Evolutionary conservation across 1,140 invertebrate genomes (phyloP).

Genomic region (Periplaneta americana): DNA sequence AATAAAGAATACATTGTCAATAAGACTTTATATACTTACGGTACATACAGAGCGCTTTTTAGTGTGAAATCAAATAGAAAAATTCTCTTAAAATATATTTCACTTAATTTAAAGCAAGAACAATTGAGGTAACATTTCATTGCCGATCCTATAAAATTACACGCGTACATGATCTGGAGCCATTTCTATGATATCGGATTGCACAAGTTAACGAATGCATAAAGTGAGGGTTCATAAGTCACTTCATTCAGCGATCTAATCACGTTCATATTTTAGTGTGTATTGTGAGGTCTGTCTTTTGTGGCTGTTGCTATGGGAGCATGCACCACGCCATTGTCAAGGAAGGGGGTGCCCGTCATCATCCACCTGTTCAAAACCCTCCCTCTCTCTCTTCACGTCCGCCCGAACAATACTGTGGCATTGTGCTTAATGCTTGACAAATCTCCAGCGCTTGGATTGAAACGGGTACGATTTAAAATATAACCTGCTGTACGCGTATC

Average conservation of each 20-base stretch:
- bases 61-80: neutral
- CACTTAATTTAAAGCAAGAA: too few relatives aligned
- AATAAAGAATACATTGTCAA: too few relatives aligned
- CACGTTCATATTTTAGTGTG: neutral
- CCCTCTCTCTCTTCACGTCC: too few relatives aligned
- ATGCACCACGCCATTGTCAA: too few relatives aligned
- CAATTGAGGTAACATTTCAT: neutral
- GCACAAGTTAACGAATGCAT: neutral
- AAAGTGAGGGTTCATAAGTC: neutral
- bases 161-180: neutral
- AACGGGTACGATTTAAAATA: neutral
- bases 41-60: too few relatives aligned
- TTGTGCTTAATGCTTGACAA: neutral
- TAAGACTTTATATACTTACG: too few relatives aligned
- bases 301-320: neutral
- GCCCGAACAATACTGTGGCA: neutral
- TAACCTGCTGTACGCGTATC: neutral
- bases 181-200: neutral
- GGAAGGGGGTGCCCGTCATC: too few relatives aligned
- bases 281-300: neutral
- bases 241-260: neutral
- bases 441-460: neutral
- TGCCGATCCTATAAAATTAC: neutral
- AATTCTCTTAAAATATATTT: too few relatives aligned
- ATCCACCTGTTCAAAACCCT: neutral